phyloP scores from a whole-genome alignment of 2,113 vertebrate genomes.

The Grantiella picta region DNA sequence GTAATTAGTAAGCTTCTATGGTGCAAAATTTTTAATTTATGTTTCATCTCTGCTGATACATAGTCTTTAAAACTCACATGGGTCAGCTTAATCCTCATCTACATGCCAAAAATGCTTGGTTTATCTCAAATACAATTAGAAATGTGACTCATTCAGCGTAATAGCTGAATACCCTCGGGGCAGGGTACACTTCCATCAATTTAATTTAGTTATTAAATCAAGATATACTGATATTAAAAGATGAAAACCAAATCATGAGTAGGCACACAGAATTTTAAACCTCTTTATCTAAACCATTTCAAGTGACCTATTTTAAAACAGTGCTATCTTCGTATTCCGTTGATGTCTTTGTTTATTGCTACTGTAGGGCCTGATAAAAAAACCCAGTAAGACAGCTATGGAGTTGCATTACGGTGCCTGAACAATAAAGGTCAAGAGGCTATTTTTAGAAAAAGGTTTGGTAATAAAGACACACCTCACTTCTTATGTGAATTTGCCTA shows the following conservation, averaged over 20 bases:
- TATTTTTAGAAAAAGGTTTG: not conserved
- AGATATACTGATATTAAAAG: not conserved
- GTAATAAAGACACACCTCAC: not conserved
- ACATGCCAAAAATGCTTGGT: not conserved
- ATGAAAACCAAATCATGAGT: not conserved
- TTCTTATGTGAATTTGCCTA: not conserved
- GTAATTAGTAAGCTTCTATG: not conserved
- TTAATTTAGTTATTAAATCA: not conserved
- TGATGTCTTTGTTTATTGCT: not conserved
- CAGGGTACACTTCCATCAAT: not conserved
- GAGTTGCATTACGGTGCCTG: not conserved
- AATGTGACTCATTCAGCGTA: not conserved
- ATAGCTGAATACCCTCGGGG: not conserved
- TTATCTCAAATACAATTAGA: not conserved
- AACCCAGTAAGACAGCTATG: not conserved
- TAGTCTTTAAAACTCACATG: not conserved
- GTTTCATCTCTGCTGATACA: not conserved
- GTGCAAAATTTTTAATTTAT: not conserved
- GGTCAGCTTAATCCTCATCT: not conserved
- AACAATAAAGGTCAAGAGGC: not conserved
- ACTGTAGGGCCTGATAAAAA: not conserved
- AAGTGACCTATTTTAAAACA: not conserved
- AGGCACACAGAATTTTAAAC: not conserved
- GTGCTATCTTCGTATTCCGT: not conserved
- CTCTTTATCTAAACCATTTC: not conserved